A percentile compares a stretch with the other conserved stretches of the same genome.
Evolutionary conservation across 2,888 invertebrate genomes (phyloP).

Genomic region (Diplazon laetatorius): DNA sequence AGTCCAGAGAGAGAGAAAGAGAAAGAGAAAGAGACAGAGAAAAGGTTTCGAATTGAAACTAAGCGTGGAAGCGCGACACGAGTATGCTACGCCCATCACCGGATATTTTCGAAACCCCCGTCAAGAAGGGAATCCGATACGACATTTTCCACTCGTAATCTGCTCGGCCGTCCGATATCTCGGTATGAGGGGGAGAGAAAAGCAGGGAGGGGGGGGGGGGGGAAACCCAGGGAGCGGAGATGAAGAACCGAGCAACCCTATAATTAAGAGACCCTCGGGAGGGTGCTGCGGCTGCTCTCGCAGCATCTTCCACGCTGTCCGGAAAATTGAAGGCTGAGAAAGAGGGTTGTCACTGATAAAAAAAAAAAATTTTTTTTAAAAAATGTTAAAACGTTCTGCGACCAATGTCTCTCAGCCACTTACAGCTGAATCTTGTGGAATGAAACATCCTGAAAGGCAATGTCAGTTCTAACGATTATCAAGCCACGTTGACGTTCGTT

Average conservation of each 20-base stretch:
- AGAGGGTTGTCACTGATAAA: slow-evolving; percentile 10
- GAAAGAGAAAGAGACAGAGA: no score
- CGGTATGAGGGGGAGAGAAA: slow-evolving; percentile 14
- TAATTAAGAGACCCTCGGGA: slow-evolving; percentile 53
- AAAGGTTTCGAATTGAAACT: slow-evolving; percentile 39
- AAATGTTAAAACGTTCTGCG: slow-evolving; percentile 14
- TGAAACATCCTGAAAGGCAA: not conserved
- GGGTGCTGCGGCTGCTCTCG: slow-evolving; percentile 16
- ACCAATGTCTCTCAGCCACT: slow-evolving; percentile 14
- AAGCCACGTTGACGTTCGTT: not conserved
- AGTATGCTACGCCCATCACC: slow-evolving; percentile 18
- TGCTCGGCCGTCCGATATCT: slow-evolving; percentile 48
- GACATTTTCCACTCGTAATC: slow-evolving; percentile 54
- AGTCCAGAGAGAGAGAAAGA: not conserved
- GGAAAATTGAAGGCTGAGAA: slow-evolving; percentile 18
- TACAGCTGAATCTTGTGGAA: not conserved
- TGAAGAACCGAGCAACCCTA: slow-evolving; percentile 35
- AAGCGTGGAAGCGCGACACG: slow-evolving; percentile 17
- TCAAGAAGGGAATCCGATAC: slow-evolving; percentile 44
- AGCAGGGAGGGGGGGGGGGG: no score
- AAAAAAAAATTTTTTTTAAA: slow-evolving; percentile 7
- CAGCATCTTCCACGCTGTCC: slow-evolving; percentile 12
- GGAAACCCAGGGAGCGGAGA: not conserved
- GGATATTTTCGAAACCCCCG: slow-evolving; percentile 44
- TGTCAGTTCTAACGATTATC: not conserved